Percentiles rank a stretch among this genome's conserved stretches.
Conservation (phyloP, 2,888 invertebrate species). For the Proisotoma minuta region DNA sequence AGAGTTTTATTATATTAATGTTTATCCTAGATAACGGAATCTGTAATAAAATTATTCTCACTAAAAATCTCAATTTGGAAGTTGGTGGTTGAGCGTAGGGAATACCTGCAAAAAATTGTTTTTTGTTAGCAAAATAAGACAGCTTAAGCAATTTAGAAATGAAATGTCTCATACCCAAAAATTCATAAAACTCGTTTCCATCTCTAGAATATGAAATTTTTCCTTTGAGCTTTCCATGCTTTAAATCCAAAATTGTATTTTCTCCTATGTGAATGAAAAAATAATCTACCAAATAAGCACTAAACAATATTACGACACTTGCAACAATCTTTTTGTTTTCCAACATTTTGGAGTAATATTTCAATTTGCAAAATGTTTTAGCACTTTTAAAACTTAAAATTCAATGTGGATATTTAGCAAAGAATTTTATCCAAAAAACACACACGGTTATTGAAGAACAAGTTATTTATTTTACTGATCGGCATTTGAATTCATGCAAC, state of each 20-base stretch:
- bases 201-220: not conserved
- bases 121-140: no score
- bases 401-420: no score
- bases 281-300: conserved; percentile 4
- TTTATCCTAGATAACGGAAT: no score
- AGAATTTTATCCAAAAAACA: not conserved
- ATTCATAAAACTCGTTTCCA: not conserved
- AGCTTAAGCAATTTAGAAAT: no score
- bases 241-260: not conserved
- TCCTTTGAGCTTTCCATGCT: conserved; percentile 4
- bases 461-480: no score
- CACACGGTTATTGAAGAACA: no score
- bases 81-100: not conserved
- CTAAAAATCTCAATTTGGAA: not conserved
- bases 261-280: conserved; percentile 6
- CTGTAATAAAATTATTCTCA: not conserved
- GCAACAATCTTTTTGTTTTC: conserved; percentile 6
- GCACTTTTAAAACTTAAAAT: not conserved
- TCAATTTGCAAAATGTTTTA: not conserved
- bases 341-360: not conserved
- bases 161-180: no score
- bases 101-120: not conserved
- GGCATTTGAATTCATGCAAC: no score
- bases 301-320: not conserved
- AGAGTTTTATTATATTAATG: not conserved